Evolutionary conservation across 2,113 vertebrate species (phyloP).

Genomic region (Psittacara wagleri): DNA sequence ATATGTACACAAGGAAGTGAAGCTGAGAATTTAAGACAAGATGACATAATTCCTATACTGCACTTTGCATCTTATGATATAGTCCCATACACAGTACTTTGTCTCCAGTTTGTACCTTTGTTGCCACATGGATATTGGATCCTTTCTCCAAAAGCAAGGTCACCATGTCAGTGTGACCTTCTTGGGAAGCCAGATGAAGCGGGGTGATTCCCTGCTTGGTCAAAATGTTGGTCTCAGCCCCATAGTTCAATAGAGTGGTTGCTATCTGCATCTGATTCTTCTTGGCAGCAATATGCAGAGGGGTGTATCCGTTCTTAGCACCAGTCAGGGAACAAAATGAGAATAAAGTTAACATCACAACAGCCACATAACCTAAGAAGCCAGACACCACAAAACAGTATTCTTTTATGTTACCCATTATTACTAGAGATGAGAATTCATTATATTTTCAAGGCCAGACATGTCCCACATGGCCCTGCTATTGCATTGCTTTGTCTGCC

Average conservation of each 20-base stretch:
- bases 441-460: background rate
- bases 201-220: slow-evolving; percentile 95
- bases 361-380: background rate
- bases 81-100: background rate
- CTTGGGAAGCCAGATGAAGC: slow-evolving; percentile 92
- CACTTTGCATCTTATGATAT: background rate
- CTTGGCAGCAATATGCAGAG: slow-evolving; percentile 92
- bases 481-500: background rate
- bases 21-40: background rate
- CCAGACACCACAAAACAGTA: background rate
- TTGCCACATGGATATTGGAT: slow-evolving; percentile 84
- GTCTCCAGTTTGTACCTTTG: slow-evolving; percentile 80
- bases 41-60: background rate
- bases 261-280: slow-evolving; percentile 99
- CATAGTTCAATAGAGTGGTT: slow-evolving; percentile 85
- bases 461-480: background rate
- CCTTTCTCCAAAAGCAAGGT: slow-evolving; percentile 88
- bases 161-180: slow-evolving; percentile 91
- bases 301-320: slow-evolving; percentile 95
- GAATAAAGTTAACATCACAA: background rate
- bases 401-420: background rate
- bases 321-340: background rate
- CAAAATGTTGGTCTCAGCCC: slow-evolving; percentile 89
- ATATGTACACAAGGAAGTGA: background rate
- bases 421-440: background rate